Evolutionary conservation across 2,888 invertebrate genomes (phyloP).

Genomic region (Xanthostigma xanthostigma): DNA sequence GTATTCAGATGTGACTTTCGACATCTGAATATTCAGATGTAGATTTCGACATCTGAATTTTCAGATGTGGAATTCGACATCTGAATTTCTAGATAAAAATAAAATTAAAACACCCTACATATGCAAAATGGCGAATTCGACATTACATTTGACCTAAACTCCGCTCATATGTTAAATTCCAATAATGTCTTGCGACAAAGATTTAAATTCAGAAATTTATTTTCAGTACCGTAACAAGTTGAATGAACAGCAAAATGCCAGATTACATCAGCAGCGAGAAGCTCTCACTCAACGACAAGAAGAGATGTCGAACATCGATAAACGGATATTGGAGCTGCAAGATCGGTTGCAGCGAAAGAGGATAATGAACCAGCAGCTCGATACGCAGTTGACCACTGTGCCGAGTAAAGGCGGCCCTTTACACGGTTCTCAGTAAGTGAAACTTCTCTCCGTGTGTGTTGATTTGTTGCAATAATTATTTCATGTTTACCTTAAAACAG

Average conservation of each 20-base stretch:
- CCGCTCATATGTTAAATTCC: neutral
- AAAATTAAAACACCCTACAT: too few species aligned
- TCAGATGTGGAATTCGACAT: too few species aligned
- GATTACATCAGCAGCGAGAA: slow-evolving; percentile 77
- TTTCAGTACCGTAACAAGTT: slow-evolving; percentile 89
- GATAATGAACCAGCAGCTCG: slow-evolving; percentile 62
- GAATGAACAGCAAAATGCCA: slow-evolving; percentile 86
- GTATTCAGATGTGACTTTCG: too few species aligned
- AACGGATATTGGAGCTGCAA: slow-evolving; percentile 85
- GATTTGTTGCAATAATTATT: too few species aligned
- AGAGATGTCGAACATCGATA: slow-evolving; percentile 84
- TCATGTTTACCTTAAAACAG: too few species aligned
- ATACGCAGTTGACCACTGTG: slow-evolving; percentile 39
- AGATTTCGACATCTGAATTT: too few species aligned
- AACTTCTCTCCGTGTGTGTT: too few species aligned
- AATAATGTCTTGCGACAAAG: neutral
- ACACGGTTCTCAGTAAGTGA: slow-evolving; percentile 9
- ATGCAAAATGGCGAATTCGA: neutral
- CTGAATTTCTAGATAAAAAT: too few species aligned
- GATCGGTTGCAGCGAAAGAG: slow-evolving; percentile 79
- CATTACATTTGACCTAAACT: neutral
- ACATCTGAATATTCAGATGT: too few species aligned
- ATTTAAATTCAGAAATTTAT: neutral
- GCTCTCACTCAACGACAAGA: slow-evolving; percentile 78
- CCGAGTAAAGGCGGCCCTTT: slow-evolving; percentile 29